Conservation (phyloP, 1,140 invertebrate species). For the Daktulosphaira vitifoliae region DNA sequence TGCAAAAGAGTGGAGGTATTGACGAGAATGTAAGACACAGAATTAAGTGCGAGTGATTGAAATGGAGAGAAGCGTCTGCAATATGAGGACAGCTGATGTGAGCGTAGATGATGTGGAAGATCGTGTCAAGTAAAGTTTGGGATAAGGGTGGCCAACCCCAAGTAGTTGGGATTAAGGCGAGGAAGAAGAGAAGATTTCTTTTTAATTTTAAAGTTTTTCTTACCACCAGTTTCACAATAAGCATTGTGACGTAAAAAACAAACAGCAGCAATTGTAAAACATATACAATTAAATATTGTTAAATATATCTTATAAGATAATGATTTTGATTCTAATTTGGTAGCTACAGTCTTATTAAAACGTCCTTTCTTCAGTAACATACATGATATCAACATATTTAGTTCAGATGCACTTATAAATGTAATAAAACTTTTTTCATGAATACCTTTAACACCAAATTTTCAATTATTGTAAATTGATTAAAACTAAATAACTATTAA, state of each 20-base stretch:
- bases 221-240: conserved; percentile 84
- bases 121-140: too few species aligned
- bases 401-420: conserved; percentile 76
- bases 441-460: conserved; percentile 53
- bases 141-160: too few species aligned
- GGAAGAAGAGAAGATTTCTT: too few species aligned
- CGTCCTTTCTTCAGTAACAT: conserved; percentile 54
- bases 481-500: too few species aligned
- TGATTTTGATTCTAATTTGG: conserved; percentile 55
- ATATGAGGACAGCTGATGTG: too few species aligned
- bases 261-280: conserved; percentile 71
- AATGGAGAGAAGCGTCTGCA: too few species aligned
- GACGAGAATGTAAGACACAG: too few species aligned
- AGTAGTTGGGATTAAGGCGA: too few species aligned
- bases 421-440: conserved; percentile 85
- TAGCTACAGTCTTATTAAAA: conserved; percentile 40
- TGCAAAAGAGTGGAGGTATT: too few species aligned
- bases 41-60: too few species aligned
- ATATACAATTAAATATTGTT: conserved; percentile 64
- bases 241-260: conserved; percentile 86
- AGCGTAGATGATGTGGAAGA: too few species aligned
- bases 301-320: conserved; percentile 64
- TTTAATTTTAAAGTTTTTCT: too few species aligned
- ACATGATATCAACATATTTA: conserved; percentile 79
- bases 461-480: conserved; percentile 13